Evolutionary conservation across 92 coral and sea anemone genomes (phyloP).

Genomic region (Hydrozoanthus gracilis): DNA sequence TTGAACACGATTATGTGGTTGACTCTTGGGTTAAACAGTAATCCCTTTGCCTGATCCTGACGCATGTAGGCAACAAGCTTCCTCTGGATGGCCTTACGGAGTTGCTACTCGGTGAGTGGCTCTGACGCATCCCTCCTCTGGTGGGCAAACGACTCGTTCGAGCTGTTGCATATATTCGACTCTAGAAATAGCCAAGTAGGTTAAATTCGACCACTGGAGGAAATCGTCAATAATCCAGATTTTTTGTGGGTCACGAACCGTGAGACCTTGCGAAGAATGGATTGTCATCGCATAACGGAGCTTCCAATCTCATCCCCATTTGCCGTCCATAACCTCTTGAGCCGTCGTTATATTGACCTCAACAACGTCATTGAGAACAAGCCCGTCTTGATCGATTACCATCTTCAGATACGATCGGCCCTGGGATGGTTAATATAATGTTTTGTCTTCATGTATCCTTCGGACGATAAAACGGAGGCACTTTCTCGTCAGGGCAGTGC

Average conservation of each 20-base stretch:
- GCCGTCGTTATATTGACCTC: slow-evolving; percentile 13
- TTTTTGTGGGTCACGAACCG: slow-evolving; percentile 24
- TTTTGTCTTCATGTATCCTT: slow-evolving; percentile 18
- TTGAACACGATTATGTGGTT: not conserved
- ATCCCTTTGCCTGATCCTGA: no score
- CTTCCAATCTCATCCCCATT: not conserved
- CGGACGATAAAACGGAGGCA: not conserved
- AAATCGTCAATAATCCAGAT: slow-evolving; percentile 34
- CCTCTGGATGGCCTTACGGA: not conserved
- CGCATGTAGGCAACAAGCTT: no score
- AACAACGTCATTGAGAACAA: slow-evolving; percentile 31
- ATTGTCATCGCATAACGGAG: slow-evolving; percentile 1
- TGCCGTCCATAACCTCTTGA: not conserved
- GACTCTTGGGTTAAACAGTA: not conserved
- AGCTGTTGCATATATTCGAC: slow-evolving; percentile 20
- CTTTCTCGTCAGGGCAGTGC: not conserved
- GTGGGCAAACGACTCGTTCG: not conserved
- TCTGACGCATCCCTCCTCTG: not conserved
- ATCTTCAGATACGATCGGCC: no score
- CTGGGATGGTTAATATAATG: not conserved
- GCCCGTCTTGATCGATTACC: not conserved
- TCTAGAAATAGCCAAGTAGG: slow-evolving; percentile 41
- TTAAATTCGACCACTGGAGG: slow-evolving; percentile 8
- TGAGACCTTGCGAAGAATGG: slow-evolving; percentile 30
- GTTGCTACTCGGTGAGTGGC: not conserved